These are phyloP conservation scores for Muscina levida DNA, from an alignment of 2,888 invertebrate species.

Conservation along the genomic window DNA sequence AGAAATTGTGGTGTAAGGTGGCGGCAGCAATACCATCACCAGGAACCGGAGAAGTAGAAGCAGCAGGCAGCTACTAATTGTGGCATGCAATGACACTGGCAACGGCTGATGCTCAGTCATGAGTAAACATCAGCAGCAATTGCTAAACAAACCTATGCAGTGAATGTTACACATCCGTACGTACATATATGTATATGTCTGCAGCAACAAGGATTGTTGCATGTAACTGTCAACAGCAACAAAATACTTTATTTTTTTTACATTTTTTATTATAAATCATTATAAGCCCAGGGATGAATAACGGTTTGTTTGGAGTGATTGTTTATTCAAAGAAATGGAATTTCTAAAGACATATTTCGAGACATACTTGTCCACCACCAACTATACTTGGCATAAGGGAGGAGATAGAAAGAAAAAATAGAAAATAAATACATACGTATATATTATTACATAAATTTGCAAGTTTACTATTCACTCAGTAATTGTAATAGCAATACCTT, in stretches of 20 bases:
- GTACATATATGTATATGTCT: neutral
- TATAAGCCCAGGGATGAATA: neutral
- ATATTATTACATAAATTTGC: no score
- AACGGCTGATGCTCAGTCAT: neutral
- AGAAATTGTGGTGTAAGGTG: neutral
- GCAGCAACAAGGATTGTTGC: slow-evolving; percentile 32
- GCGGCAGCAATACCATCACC: slow-evolving; percentile 6
- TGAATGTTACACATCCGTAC: neutral
- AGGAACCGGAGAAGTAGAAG: neutral
- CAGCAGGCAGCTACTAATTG: slow-evolving; percentile 13
- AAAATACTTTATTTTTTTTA: slow-evolving; percentile 13
- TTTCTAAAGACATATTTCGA: no score
- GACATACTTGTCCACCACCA: no score
- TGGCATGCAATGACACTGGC: neutral
- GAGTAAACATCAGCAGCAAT: neutral
- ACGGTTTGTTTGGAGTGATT: neutral
- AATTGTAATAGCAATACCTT: no score
- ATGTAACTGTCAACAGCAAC: slow-evolving; percentile 32
- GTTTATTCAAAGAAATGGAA: neutral
- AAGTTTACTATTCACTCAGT: no score
- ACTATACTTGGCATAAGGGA: no score
- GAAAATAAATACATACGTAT: no score
- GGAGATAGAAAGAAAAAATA: no score
- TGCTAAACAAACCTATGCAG: no score
- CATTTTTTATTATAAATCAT: slow-evolving; percentile 13